Evolutionary conservation across 2,113 vertebrate species (phyloP), one percentile per base, ranked within the genome.

Genomic region (Xiphophorus couchianus): DNA sequence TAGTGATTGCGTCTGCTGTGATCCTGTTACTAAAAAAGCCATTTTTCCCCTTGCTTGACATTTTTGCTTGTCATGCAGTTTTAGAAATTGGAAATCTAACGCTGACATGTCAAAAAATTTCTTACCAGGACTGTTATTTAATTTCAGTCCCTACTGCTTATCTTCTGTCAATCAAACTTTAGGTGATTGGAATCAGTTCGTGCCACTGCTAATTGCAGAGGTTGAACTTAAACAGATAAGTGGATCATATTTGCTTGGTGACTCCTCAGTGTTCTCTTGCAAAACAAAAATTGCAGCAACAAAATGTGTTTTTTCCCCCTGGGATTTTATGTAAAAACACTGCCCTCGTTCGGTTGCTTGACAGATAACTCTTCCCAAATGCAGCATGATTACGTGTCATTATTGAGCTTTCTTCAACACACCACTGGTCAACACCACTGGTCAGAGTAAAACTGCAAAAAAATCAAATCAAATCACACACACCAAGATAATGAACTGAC

Each of bases 161-260:
- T 63, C 58, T 51, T 29, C 67, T 39, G 39, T 80, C 69, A 58
- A 44, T 68, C 72, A 69, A 77, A 78, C 82, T 66, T 82, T 81
- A 79, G 77, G 77, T 73, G 81, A 87, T 78, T 70, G 81, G 76
- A 83, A 90, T 89, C 75, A 81, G 22, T 78, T 71, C 78, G 72
- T 29, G 71, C 15, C 74, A 51, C 61, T 62, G 35, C 64, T 74
- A 75, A 51, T 62, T 30, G 73, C 65, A 27, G 1, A 58, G 15
- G 58, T 66, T 74, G 71, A 69, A 73, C 74, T 68, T 84, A 78
- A 67, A 77, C 73, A 67, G 67, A 69, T 42, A n/a, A 62, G 76
- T 69, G 48, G 71, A 65, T 66, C 62, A 89, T 86, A 68, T 70
- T 35, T 3, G 31, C 62, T 35, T 48, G 74, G 81, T 48, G 51